phyloP scores from a whole-genome alignment of 2,797 vertebrate species.

The Selene dorsalis region DNA sequence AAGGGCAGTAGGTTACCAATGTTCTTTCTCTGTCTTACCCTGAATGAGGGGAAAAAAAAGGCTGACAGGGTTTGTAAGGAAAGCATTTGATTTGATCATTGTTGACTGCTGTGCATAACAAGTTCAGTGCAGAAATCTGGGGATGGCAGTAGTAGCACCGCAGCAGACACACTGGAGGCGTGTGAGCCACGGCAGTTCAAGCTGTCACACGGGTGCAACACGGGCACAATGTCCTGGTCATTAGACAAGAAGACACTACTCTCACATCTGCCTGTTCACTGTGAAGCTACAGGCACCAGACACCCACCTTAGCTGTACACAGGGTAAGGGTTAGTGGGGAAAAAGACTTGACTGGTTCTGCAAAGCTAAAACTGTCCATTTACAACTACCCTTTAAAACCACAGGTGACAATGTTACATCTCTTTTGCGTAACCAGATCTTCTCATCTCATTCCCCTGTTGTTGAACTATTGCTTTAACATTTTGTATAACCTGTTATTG shows the following conservation, averaged over 20 bases:
- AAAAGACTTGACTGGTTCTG: neutral
- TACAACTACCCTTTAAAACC: no score
- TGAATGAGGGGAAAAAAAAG: no score
- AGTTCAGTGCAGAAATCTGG: neutral
- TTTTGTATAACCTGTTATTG: slow-evolving; percentile 2
- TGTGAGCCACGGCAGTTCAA: no score
- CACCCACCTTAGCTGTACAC: neutral
- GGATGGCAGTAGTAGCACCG: no score
- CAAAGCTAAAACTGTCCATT: neutral
- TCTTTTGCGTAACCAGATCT: neutral
- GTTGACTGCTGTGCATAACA: neutral
- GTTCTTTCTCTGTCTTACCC: no score
- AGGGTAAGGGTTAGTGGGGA: no score
- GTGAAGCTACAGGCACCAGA: neutral
- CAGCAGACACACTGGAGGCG: no score
- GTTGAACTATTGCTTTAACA: neutral
- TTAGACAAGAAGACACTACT: neutral
- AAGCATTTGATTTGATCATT: neutral
- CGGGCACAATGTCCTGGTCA: neutral
- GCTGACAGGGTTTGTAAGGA: no score
- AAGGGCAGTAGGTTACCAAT: no score
- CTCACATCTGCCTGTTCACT: neutral
- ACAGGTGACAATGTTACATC: neutral
- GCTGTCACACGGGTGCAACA: neutral
- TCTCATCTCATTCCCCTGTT: slow-evolving; percentile 1